Conservation (phyloP, 2,113 vertebrate species). For the Morphnarchus princeps region DNA sequence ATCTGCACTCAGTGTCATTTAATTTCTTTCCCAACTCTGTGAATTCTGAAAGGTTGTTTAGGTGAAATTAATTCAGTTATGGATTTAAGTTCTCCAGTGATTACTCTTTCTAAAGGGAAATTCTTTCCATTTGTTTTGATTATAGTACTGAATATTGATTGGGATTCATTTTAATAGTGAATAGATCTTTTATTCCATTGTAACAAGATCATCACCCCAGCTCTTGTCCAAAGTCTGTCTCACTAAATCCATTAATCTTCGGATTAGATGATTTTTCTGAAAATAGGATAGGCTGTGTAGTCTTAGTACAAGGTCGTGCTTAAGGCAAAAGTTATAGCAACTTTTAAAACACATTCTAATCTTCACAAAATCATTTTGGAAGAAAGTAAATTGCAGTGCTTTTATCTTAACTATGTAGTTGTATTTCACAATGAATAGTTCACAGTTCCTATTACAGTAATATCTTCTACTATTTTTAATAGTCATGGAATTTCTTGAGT, state of each 20-base stretch:
- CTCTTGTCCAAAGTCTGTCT: background rate
- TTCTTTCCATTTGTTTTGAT: constrained; percentile 16
- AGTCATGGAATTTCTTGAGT: background rate
- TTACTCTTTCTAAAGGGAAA: background rate
- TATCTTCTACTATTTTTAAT: background rate
- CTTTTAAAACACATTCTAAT: background rate
- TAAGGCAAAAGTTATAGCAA: background rate
- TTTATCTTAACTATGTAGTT: background rate
- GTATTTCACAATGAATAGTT: background rate
- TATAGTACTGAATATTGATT: constrained; percentile 6
- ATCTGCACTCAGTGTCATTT: background rate
- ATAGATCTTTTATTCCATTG: constrained; percentile 24
- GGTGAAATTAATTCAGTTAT: background rate
- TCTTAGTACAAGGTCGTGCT: background rate
- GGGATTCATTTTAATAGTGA: constrained; percentile 19
- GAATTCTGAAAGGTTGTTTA: background rate
- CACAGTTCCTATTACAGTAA: background rate
- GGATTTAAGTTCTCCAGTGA: background rate
- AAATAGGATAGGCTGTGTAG: background rate
- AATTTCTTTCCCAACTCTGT: background rate
- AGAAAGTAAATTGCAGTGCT: background rate
- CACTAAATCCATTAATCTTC: background rate
- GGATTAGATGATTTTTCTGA: background rate
- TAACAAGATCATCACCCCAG: background rate
- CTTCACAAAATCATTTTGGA: background rate